A percentile compares a stretch with the other conserved stretches of the same genome.
phyloP scores from a whole-genome alignment of 2,888 invertebrate genomes.

The Ornithoptera alexandrae region DNA sequence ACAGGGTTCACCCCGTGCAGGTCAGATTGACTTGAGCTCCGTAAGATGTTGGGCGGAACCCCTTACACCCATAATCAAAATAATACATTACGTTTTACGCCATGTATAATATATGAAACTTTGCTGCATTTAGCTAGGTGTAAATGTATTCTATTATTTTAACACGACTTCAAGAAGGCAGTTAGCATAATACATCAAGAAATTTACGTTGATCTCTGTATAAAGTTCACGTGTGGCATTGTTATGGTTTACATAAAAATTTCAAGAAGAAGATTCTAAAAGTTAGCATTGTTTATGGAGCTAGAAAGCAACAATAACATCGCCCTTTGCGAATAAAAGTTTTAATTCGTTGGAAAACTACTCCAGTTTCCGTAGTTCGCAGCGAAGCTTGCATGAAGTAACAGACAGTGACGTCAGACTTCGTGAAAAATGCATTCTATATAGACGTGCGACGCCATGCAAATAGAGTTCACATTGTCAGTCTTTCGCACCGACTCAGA shows the following conservation, averaged over 20 bases:
- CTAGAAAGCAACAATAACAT: neutral
- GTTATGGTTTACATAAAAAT: neutral
- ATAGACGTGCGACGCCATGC: constrained; percentile 41
- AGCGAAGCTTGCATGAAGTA: constrained; percentile 30
- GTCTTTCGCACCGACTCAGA: constrained; percentile 48
- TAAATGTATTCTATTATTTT: neutral
- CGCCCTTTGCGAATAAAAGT: constrained; percentile 10
- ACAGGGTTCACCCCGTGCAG: no score
- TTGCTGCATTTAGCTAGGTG: no score
- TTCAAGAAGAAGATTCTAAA: neutral
- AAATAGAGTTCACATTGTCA: constrained; percentile 55
- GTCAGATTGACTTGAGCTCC: no score
- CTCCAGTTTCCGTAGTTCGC: constrained; percentile 9
- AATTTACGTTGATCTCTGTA: neutral
- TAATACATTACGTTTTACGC: no score
- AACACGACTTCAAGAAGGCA: neutral
- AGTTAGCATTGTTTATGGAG: neutral
- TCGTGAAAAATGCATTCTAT: constrained; percentile 61
- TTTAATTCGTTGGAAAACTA: constrained; percentile 16
- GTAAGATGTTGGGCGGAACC: no score
- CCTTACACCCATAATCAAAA: no score
- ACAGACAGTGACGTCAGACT: constrained; percentile 52
- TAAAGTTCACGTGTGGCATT: neutral
- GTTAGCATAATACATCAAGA: neutral
- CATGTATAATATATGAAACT: no score